phyloP scores from a whole-genome alignment of 2,888 invertebrate genomes.

The Cyclophora punctaria region DNA sequence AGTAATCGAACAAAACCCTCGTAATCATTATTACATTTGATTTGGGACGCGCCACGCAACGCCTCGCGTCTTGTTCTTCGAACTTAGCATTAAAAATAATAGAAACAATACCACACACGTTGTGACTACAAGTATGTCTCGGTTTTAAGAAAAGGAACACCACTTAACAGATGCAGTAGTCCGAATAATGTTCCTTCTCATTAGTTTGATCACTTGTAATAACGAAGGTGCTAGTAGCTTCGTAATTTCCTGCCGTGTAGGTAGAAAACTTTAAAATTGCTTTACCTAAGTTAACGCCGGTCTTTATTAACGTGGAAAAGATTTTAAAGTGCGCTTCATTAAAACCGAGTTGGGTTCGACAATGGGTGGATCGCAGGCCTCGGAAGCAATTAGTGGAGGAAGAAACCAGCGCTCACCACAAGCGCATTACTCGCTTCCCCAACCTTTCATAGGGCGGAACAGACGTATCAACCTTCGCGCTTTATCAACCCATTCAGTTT shows the following conservation, averaged over 20 bases:
- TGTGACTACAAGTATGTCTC: too few species aligned
- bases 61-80: too few species aligned
- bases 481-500: slow-evolving; percentile 13
- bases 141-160: too few species aligned
- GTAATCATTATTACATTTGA: too few species aligned
- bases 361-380: slow-evolving; percentile 45
- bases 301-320: slow-evolving; percentile 43
- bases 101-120: too few species aligned
- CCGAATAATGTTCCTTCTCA: too few species aligned
- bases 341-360: slow-evolving; percentile 51
- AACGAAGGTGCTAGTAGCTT: too few species aligned
- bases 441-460: slow-evolving; percentile 8
- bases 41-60: too few species aligned
- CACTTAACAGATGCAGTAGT: too few species aligned
- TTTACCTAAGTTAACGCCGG: slow-evolving; percentile 43
- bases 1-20: too few species aligned
- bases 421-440: slow-evolving; percentile 22
- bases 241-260: slow-evolving; percentile 41
- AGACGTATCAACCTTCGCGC: slow-evolving; percentile 6
- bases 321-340: slow-evolving; percentile 62
- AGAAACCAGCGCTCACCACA: slow-evolving; percentile 16
- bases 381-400: slow-evolving; percentile 55
- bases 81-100: too few species aligned
- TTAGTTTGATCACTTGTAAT: too few species aligned
- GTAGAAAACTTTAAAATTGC: slow-evolving; percentile 51